Base-by-base conservation (phyloP, 2,113 vertebrate genomes). In the Plotosus lineatus region DNA sequence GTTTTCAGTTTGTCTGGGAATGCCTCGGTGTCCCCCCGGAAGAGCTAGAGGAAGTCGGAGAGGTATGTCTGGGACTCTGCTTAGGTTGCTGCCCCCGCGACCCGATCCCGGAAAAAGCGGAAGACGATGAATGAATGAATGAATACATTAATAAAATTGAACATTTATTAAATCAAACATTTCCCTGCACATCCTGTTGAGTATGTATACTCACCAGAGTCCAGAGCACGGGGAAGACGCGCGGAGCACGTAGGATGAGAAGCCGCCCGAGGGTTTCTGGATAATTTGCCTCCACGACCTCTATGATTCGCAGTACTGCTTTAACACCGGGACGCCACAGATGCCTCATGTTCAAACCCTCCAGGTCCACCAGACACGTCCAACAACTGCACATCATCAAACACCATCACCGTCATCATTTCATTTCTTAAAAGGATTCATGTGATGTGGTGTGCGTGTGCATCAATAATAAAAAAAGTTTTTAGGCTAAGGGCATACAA, bases 151-250 rank as follows among this genome's bases (percentile, higher is more conserved):
- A n/a, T n/a, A n/a, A n/a, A n/a, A n/a, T n/a, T n/a, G n/a, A n/a
- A n/a, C n/a, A n/a, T n/a, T n/a, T n/a, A n/a, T n/a, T n/a, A n/a
- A n/a, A n/a, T n/a, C n/a, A n/a, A n/a, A n/a, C n/a, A n/a, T n/a
- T n/a, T n/a, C n/a, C 19, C 40, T 1, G 1, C n/a, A n/a, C 14
- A 26, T 44, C n/a, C 33, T 58, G n/a, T 17, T 36, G 3, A 56
- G 26, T 44, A 9, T 17, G 8, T 63, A 61, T 46, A 61, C 93
- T 23, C 88, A 96, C 95, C 94, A 96, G 91, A 0, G 95, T 88
- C 95, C 95, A 96, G 85, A 96, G 94, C 40, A 96, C 95, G 2
- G 95, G 95, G 83, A 96, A 96, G 6, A 96, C 95, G 40, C 95
- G 85, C 82, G 95, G 95, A 0, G 95, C 95, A 0, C 95, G 90